Base-by-base conservation (phyloP, 1,140 invertebrate genomes). In the Aphis craccivora region DNA sequence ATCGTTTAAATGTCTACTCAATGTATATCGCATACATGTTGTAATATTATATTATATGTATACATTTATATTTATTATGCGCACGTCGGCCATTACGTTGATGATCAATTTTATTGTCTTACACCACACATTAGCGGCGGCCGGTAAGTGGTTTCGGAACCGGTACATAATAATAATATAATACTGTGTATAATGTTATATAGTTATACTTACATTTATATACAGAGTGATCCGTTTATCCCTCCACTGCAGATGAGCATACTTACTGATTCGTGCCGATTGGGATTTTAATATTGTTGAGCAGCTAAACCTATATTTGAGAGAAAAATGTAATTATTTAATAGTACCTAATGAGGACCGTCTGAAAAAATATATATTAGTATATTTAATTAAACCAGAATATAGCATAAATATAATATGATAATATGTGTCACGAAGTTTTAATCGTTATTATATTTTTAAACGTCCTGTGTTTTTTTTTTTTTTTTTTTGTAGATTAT, bases 101-200 rank as follows among this genome's bases (percentile, higher is more conserved):
- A 87, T 87, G 45, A 87, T 48, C 86, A 87, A 48, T 87, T 87
- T 87, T 87, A 87, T 87, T 48, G 86, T 87, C 86, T 48, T 45
- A 87, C 86, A 48, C 86, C 45, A 48, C 43, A n/a, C 86, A 87
- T 87, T 87, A 87, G 86, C 86, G 48, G 48, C 37, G 84, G 40
- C 30, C 30, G 25, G 60, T 87, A 87, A 87, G 86, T 87, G 86
- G 86, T 87, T 87, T 48, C 43, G 11, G 43, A 87, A 87, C 86
- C 43, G 43, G 86, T 87, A 87, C 45, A n/a, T 9, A 25, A 43
- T 86, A 43, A 23, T 84, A 25, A 35, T 84, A 23, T 84, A 37
- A 48, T 48, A 48, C 11, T 18, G 20, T 48, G 6, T 20, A 87
- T 48, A 14, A 20, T n/a, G 14, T 76, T 18, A 14, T 76, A 87